Evolutionary conservation across 1,140 invertebrate genomes (phyloP), one percentile per base, ranked within the genome.

Genomic region (Mesaphorura yosii): DNA sequence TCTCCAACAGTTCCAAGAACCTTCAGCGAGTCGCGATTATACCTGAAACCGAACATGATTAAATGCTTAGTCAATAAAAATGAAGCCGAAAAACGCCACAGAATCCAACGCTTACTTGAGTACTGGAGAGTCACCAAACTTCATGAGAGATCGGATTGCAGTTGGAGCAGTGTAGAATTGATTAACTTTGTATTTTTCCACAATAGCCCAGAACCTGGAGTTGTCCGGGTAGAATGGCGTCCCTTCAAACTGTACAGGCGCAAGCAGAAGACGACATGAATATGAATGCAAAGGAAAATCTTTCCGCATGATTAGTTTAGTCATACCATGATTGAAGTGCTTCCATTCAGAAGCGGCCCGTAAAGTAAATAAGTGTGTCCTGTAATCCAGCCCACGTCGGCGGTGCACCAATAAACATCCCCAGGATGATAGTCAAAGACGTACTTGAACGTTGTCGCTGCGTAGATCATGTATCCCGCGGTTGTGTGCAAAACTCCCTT

Each of bases 111-210:
- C 6, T 60, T 73, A 74, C 68, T 81, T 86, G 44, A 75, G 77
- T 0, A 88, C 83, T 26, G 79, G 76, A 38, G 77, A 78, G 56
- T 91, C 83, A 0, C 84, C 86, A 63, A 83, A 87, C 67, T 95
- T 96, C 88, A 97, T 98, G 0, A 99, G 76, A 2, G 93, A 82
- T 53, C 95, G 76, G 39, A 98, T 91, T 6, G 94, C 95, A 5
- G 95, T 99, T 1, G 95, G 95, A 1, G 95, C 93, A 0, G 95
- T 98, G 70, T 98, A 98, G 70, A 99, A 96, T 70, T 94, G 92
- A 37, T 76, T 86, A 2, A 97, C 92, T 70, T 86, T 86, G 68
- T 95, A 95, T 64, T 96, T 95, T 62, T 94, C 83, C 47, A 96
- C 76, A 2, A 98, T 75, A 10, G 78, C 72, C 95, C 95, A 98